Percentiles rank a stretch among this genome's conserved stretches.
These are phyloP conservation scores for Clepsis dumicolana DNA, from an alignment of 2,888 invertebrate species.

Conservation along the genomic window DNA sequence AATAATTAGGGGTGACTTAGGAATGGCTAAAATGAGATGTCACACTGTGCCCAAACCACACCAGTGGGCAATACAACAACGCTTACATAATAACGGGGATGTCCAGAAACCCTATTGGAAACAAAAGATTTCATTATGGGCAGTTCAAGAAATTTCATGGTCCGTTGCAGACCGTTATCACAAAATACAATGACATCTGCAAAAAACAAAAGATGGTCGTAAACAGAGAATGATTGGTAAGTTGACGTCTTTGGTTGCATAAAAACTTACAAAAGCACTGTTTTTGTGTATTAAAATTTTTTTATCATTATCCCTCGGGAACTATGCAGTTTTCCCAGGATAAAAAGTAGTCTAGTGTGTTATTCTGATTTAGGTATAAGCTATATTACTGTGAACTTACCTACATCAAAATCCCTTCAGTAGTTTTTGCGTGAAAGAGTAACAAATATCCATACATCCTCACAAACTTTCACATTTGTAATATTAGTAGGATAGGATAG, in stretches of 20 bases:
- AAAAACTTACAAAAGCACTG: neutral
- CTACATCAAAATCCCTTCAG: no score
- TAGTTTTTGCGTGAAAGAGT: no score
- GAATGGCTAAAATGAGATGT: constrained; percentile 42
- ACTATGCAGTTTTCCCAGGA: no score
- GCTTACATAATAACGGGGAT: constrained; percentile 47
- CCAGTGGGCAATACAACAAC: constrained; percentile 54
- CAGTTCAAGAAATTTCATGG: constrained; percentile 59
- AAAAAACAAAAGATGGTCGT: constrained; percentile 33
- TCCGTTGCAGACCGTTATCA: constrained; percentile 53
- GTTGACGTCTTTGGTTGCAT: constrained; percentile 1
- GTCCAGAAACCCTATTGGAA: constrained; percentile 47
- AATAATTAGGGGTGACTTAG: constrained; percentile 21
- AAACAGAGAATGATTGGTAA: constrained; percentile 19
- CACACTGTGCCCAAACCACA: constrained; percentile 74
- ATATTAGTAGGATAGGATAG: no score
- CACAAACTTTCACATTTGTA: no score
- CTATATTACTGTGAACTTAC: no score
- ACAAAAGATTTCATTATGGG: constrained; percentile 58
- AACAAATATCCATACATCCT: no score
- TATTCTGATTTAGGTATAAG: no score
- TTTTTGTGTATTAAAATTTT: no score
- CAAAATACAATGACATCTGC: neutral
- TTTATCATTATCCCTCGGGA: no score
- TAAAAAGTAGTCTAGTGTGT: no score